Evolutionary conservation across 2,888 invertebrate species (phyloP).

Genomic region (Protodeltote pygarga): DNA sequence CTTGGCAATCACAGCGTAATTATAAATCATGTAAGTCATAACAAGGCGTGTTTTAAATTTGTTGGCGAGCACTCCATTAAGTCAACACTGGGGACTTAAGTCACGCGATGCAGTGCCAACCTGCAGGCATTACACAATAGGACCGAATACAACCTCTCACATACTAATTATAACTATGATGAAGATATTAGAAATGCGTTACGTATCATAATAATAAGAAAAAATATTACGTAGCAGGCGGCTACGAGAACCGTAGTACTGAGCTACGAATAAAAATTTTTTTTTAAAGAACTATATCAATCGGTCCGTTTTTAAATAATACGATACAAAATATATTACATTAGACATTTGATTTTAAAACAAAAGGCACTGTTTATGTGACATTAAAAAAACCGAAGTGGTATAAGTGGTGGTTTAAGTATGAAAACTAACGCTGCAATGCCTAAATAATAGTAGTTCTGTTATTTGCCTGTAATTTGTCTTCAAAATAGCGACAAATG

Average conservation of each 20-base stretch:
- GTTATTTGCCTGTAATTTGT: slow-evolving; percentile 26
- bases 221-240: too few relatives aligned
- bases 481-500: slow-evolving; percentile 46
- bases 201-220: too few relatives aligned
- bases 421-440: background rate
- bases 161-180: slow-evolving; percentile 2
- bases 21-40: slow-evolving; percentile 67
- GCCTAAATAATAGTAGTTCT: slow-evolving; percentile 17
- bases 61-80: slow-evolving; percentile 79
- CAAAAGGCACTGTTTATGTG: too few relatives aligned
- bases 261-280: too few relatives aligned
- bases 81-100: slow-evolving; percentile 71
- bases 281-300: too few relatives aligned
- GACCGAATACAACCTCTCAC: slow-evolving; percentile 7
- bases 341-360: too few relatives aligned
- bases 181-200: too few relatives aligned
- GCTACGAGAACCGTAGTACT: too few relatives aligned
- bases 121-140: slow-evolving; percentile 64
- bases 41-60: slow-evolving; percentile 66
- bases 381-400: too few relatives aligned
- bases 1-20: slow-evolving; percentile 42
- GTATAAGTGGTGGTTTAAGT: too few relatives aligned
- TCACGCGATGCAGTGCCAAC: slow-evolving; percentile 71
- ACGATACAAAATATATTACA: too few relatives aligned
- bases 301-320: too few relatives aligned